A percentile compares a stretch with the other conserved stretches of the same genome.
Conservation (phyloP, 2,113 vertebrate genomes). For the Dermatemys mawii region DNA sequence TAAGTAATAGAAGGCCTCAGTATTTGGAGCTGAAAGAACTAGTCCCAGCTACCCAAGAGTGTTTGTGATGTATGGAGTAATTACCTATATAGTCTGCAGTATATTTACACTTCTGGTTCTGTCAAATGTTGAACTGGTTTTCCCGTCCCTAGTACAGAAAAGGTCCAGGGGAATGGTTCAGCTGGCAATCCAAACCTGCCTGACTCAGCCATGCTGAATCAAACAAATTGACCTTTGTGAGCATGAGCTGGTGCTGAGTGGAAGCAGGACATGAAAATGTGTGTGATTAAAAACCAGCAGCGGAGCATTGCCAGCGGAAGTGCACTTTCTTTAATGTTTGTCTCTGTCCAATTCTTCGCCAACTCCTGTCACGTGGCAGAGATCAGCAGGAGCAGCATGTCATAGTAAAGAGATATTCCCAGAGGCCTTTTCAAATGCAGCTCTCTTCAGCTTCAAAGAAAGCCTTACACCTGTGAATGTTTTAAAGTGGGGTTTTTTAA, state of each 20-base stretch:
- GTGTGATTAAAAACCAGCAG: neutral
- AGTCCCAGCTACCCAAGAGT: neutral
- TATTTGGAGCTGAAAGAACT: neutral
- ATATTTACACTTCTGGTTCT: neutral
- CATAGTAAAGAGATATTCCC: neutral
- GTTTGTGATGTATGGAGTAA: neutral
- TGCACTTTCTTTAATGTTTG: neutral
- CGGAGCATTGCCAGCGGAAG: neutral
- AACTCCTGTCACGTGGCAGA: neutral
- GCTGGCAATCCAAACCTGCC: neutral
- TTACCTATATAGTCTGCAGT: neutral
- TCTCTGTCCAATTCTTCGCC: neutral
- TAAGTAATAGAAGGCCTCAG: neutral
- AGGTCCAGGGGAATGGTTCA: neutral
- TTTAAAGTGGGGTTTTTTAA: neutral
- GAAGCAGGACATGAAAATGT: neutral
- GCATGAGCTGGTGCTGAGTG: neutral
- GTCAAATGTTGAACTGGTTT: neutral
- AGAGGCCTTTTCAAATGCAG: neutral
- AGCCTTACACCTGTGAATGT: neutral
- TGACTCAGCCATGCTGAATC: neutral
- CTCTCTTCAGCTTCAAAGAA: neutral
- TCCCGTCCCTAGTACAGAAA: rapidly evolving
- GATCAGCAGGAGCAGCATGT: neutral
- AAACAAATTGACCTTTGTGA: rapidly evolving